phyloP scores from a whole-genome alignment of 2,113 vertebrate genomes.

The Megaptera novaeangliae region DNA sequence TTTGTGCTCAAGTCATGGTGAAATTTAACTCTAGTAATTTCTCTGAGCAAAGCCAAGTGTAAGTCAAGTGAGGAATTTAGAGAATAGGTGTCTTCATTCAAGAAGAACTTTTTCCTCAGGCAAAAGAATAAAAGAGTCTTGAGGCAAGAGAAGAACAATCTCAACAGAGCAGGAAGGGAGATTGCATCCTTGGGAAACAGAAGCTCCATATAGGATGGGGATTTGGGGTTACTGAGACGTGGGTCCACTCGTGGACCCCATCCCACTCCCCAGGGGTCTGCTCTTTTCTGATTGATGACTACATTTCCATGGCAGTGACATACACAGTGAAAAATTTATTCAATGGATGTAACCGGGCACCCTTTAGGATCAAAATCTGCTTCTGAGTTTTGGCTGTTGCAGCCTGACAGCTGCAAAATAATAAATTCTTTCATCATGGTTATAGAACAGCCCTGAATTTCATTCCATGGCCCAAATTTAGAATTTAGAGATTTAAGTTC shows the following conservation, averaged over 20 bases:
- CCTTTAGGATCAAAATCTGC: background rate
- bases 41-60: background rate
- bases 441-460: background rate
- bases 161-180: background rate
- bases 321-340: background rate
- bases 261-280: background rate
- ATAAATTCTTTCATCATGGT: background rate
- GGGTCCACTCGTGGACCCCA: background rate
- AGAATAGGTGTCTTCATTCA: background rate
- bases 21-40: background rate
- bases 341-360: background rate
- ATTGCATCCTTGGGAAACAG: background rate
- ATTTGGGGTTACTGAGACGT: background rate
- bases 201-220: background rate
- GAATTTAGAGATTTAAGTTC: background rate
- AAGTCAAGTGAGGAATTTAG: background rate
- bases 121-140: background rate
- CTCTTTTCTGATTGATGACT: background rate
- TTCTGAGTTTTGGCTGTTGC: background rate
- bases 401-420: background rate
- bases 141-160: background rate
- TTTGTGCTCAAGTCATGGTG: background rate
- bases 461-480: background rate
- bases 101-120: background rate
- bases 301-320: background rate